Conservation (phyloP, 2,888 invertebrate species). For the Agrilus mali region DNA sequence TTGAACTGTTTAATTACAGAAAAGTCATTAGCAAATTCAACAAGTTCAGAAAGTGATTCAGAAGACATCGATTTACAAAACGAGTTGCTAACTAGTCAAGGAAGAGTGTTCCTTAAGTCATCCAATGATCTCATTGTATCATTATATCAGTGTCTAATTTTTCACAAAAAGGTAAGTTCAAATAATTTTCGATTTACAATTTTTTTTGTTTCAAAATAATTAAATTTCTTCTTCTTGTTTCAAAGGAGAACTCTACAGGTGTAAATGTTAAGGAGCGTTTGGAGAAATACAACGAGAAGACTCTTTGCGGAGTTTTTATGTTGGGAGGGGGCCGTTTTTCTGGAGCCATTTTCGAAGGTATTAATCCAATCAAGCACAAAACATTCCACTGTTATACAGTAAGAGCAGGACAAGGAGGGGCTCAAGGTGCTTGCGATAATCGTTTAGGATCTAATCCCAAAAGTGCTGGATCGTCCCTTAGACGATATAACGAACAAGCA, state of each 20-base stretch:
- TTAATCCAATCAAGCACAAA: constrained; percentile 51
- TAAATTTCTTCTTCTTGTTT: neutral
- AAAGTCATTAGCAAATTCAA: constrained; percentile 38
- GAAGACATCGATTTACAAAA: constrained; percentile 27
- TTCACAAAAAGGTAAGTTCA: constrained; percentile 50
- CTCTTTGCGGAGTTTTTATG: constrained; percentile 63
- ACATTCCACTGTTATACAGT: constrained; percentile 79
- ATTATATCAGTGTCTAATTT: constrained; percentile 58
- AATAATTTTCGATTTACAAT: no score
- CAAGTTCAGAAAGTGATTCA: constrained; percentile 45
- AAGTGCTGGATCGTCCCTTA: constrained; percentile 68
- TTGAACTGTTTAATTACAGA: no score
- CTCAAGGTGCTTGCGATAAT: constrained; percentile 55
- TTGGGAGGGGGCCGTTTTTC: constrained; percentile 78
- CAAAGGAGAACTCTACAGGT: neutral
- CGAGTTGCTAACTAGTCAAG: constrained; percentile 34
- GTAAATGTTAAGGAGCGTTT: constrained; percentile 6
- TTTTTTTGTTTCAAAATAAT: constrained; percentile 1
- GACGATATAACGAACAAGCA: constrained; percentile 68
- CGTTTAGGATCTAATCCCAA: constrained; percentile 51
- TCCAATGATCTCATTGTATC: constrained; percentile 55
- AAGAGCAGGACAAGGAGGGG: constrained; percentile 69
- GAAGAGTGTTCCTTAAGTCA: constrained; percentile 64
- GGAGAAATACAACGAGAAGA: constrained; percentile 7
- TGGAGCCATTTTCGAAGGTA: constrained; percentile 52